Evolutionary conservation across 2,113 vertebrate species (phyloP).

Genomic region (Donacobius atricapilla): DNA sequence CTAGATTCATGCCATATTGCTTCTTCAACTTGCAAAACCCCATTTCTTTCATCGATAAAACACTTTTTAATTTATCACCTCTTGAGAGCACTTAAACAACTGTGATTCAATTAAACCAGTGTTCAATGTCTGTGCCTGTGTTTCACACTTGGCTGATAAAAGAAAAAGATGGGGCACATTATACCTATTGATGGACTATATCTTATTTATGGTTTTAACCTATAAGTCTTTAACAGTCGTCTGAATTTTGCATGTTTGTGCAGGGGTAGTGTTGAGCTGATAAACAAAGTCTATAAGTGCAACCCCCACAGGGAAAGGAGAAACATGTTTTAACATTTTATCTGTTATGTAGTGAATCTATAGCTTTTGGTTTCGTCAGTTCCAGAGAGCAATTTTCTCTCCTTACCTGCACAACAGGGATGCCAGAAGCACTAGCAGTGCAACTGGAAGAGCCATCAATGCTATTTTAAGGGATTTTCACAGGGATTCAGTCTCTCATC

Average conservation of each 20-base stretch:
- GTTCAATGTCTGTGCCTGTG: slow-evolving; percentile 4
- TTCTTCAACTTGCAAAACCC: slow-evolving; percentile 16
- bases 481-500: neutral
- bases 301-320: neutral
- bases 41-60: slow-evolving; percentile 43
- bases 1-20: neutral
- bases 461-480: neutral
- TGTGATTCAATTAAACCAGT: slow-evolving; percentile 56
- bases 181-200: neutral
- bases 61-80: slow-evolving; percentile 48
- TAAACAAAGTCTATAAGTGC: neutral
- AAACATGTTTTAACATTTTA: neutral
- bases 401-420: neutral
- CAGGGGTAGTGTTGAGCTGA: neutral
- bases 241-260: neutral
- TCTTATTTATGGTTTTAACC: slow-evolving; percentile 31
- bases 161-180: neutral
- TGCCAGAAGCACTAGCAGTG: neutral
- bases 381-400: neutral
- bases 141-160: slow-evolving; percentile 39
- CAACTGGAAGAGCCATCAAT: neutral
- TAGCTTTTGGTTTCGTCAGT: neutral
- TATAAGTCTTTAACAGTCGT: neutral
- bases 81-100: slow-evolving; percentile 46
- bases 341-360: neutral